These are phyloP conservation scores for Nannoperca australis DNA, from an alignment of 2,797 vertebrate genomes.

Conservation along the genomic window DNA sequence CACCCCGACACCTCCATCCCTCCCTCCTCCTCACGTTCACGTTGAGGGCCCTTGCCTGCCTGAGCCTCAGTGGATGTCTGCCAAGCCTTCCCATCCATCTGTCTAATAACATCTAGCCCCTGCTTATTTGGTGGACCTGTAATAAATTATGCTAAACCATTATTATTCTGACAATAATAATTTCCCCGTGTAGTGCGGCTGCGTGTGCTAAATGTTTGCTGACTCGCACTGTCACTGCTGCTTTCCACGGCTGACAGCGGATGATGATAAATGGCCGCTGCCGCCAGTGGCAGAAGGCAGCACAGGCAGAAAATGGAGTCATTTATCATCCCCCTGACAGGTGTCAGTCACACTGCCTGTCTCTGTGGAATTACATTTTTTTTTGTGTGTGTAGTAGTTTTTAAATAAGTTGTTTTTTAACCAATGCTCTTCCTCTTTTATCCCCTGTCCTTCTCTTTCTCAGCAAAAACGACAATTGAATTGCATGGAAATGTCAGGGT, in stretches of 20 bases:
- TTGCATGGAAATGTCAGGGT: conserved; percentile 88
- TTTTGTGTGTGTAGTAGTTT: conserved; percentile 91
- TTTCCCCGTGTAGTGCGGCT: conserved; percentile 99
- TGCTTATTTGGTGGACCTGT: conserved; percentile 99
- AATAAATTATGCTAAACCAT: conserved; percentile 99
- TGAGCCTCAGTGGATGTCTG: conserved; percentile 98
- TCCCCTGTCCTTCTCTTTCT: conserved; percentile 61
- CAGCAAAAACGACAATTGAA: conserved; percentile 91
- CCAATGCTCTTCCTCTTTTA: conserved; percentile 89
- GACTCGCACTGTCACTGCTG: conserved; percentile 99
- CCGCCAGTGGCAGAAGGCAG: conserved; percentile 98
- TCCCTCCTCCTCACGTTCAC: conserved; percentile 78
- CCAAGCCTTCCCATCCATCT: conserved; percentile 99
- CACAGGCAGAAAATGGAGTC: conserved; percentile 99
- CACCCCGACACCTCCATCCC: conserved; percentile 19
- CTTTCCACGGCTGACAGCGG: conserved; percentile 98
- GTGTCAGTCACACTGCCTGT: conserved; percentile 98
- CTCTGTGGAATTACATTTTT: conserved; percentile 96
- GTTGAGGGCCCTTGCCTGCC: conserved; percentile 89
- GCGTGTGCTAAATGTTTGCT: conserved; percentile 99
- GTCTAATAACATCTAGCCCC: conserved; percentile 99
- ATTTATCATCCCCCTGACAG: conserved; percentile 99
- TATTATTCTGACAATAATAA: conserved; percentile 99
- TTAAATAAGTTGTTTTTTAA: conserved; percentile 99
- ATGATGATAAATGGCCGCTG: conserved; percentile 99